phyloP scores from a whole-genome alignment of 2,888 invertebrate genomes.

The Dendrolimus houi region DNA sequence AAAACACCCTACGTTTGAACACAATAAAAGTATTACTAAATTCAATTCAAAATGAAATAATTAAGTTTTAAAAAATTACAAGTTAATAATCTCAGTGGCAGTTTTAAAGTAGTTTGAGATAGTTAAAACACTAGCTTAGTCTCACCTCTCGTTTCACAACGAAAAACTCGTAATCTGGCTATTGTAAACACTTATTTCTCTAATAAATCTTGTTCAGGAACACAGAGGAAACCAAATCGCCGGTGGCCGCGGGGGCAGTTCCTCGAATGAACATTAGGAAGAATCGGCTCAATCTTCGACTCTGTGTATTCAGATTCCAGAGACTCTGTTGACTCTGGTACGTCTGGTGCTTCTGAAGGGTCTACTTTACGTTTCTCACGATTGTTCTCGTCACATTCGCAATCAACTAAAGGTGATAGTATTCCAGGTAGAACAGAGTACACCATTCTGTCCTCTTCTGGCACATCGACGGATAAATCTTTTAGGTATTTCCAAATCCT shows the following conservation, averaged over 20 bases:
- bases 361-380: conserved; percentile 22
- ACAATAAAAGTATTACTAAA: no score
- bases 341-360: background rate
- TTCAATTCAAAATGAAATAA: no score
- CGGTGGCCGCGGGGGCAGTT: background rate
- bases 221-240: background rate
- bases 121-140: no score
- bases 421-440: conserved; percentile 21
- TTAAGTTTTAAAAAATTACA: no score
- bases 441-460: conserved; percentile 5
- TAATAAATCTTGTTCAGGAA: background rate
- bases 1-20: no score
- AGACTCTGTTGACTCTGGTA: background rate
- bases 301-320: background rate
- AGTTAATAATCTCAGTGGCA: no score
- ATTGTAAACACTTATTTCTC: background rate
- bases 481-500: conserved; percentile 14
- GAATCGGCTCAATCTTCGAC: background rate
- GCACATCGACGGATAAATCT: conserved; percentile 11
- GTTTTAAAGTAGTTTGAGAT: no score
- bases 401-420: conserved; percentile 20
- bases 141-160: no score
- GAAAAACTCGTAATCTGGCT: no score
- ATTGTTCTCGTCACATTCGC: conserved; percentile 20
- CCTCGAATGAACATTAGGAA: background rate